These are phyloP conservation scores for Balaenoptera acutorostrata DNA, from an alignment of 2,113 vertebrate genomes.

Conservation along the genomic window DNA sequence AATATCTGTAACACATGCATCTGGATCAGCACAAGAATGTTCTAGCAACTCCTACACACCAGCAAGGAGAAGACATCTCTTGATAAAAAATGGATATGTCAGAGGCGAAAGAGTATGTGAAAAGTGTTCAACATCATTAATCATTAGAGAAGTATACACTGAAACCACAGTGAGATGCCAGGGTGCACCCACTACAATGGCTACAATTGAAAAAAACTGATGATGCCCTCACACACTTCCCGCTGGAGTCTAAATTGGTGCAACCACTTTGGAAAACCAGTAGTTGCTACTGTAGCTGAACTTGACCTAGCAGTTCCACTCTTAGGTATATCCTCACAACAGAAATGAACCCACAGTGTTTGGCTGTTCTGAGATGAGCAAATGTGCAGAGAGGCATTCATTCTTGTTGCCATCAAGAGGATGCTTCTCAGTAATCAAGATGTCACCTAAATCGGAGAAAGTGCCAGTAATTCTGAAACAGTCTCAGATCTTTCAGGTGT, in stretches of 20 bases:
- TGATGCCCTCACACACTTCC: not conserved
- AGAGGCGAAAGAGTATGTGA: not conserved
- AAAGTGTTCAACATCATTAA: not conserved
- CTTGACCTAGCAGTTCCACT: not conserved
- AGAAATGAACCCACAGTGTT: not conserved
- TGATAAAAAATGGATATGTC: not conserved
- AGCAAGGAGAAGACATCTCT: not conserved
- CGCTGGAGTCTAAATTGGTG: not conserved
- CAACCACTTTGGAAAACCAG: not conserved
- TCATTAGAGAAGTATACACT: not conserved
- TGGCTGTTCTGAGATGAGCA: not conserved
- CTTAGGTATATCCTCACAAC: not conserved
- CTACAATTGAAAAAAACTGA: not conserved
- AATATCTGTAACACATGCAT: not conserved
- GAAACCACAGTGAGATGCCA: not conserved
- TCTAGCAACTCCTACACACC: not conserved
- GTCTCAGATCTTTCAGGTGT: not conserved
- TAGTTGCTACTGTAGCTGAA: not conserved
- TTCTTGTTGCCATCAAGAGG: not conserved
- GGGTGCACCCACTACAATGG: not conserved
- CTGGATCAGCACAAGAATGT: not conserved
- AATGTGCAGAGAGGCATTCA: not conserved
- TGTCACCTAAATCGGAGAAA: not conserved
- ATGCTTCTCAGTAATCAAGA: not conserved
- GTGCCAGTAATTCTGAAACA: not conserved